These are phyloP conservation scores for Danaus melanippus DNA, from an alignment of 1,140 invertebrate genomes.

Conservation along the genomic window DNA sequence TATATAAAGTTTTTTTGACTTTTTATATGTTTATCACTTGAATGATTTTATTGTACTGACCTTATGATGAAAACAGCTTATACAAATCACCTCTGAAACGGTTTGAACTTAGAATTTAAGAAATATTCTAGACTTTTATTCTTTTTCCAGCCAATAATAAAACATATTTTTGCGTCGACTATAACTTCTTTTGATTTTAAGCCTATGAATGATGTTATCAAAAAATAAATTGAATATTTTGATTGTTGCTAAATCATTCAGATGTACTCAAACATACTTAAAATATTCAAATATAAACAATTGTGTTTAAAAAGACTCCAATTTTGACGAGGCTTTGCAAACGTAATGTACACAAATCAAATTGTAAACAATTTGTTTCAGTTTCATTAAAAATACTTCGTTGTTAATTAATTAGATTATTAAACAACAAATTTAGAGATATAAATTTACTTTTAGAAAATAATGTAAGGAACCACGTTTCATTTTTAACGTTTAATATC, in stretches of 20 bases:
- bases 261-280: too few species aligned
- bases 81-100: conserved; percentile 28
- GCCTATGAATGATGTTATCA: neutral
- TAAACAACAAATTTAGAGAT: too few species aligned
- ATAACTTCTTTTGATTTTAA: neutral
- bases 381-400: too few species aligned
- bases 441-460: too few species aligned
- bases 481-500: too few species aligned
- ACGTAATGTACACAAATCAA: too few species aligned
- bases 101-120: conserved; percentile 18
- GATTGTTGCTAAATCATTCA: neutral
- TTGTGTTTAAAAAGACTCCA: too few species aligned
- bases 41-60: conserved; percentile 47
- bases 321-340: too few species aligned
- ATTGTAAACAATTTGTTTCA: too few species aligned
- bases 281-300: too few species aligned
- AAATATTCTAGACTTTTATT: conserved; percentile 9
- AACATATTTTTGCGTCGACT: neutral
- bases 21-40: conserved; percentile 27
- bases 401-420: too few species aligned
- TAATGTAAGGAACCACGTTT: too few species aligned
- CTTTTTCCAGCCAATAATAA: conserved; percentile 4
- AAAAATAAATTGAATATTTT: neutral
- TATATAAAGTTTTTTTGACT: conserved; percentile 38
- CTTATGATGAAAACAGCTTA: conserved; percentile 8